A percentile compares a stretch with the other conserved stretches of the same genome.
These are phyloP conservation scores for Calypte anna DNA, from an alignment of 2,113 vertebrate species.

Conservation along the genomic window DNA sequence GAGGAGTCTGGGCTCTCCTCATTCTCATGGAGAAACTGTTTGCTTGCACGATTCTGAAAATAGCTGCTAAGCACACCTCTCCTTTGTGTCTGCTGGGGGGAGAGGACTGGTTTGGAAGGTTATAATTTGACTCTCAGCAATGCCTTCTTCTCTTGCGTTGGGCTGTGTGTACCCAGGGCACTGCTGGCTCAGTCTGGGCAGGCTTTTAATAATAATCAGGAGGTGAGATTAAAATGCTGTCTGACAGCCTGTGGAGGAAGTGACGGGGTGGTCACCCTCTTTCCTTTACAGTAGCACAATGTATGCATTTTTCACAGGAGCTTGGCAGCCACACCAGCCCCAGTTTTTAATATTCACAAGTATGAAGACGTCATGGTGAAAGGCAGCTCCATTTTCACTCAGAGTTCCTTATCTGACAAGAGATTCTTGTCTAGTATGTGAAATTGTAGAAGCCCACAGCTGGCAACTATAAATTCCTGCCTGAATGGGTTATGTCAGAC, in stretches of 20 bases:
- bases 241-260: not conserved
- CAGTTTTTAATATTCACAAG: not conserved
- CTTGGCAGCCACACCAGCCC: not conserved
- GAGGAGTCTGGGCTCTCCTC: not conserved
- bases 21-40: not conserved
- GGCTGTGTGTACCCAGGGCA: not conserved
- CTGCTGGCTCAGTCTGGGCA: not conserved
- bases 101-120: not conserved
- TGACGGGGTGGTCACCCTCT: accelerated
- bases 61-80: not conserved
- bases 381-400: not conserved
- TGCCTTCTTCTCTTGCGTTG: not conserved
- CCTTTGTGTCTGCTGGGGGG: not conserved
- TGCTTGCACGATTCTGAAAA: too few relatives aligned
- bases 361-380: not conserved
- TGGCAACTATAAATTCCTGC: conserved; percentile 36
- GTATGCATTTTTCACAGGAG: not conserved
- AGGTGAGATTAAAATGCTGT: not conserved
- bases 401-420: not conserved
- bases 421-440: not conserved
- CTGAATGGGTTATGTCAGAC: conserved; percentile 21
- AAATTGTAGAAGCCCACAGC: conserved; percentile 34
- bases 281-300: not conserved
- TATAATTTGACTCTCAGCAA: accelerated
- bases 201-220: not conserved